These are phyloP conservation scores for Pristionchus japonicus DNA, from an alignment of 2,888 invertebrate genomes.

Conservation along the genomic window DNA sequence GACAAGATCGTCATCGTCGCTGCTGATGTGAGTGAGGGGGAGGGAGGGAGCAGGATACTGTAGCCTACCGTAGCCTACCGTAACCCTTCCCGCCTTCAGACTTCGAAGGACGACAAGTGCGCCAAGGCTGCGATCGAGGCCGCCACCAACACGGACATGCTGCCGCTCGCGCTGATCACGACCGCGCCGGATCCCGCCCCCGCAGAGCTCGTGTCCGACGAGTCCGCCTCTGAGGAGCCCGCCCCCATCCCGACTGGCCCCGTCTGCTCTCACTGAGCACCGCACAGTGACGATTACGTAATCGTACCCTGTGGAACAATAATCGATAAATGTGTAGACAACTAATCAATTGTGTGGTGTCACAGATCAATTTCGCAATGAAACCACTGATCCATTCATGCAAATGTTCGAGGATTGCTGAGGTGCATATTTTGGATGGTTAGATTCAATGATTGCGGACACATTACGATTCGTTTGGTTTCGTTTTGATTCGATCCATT, in stretches of 20 bases:
- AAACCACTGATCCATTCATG: no score
- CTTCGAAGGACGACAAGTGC: neutral
- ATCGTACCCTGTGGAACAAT: neutral
- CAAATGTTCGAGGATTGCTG: no score
- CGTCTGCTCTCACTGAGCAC: neutral
- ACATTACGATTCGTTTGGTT: no score
- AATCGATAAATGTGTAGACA: conserved; percentile 34
- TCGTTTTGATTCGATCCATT: no score
- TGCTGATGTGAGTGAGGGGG: conserved; percentile 16
- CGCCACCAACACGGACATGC: conserved; percentile 6
- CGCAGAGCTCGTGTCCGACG: neutral
- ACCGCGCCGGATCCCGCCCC: neutral
- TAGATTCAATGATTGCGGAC: no score
- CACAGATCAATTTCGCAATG: no score
- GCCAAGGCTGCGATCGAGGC: neutral
- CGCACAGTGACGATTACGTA: neutral
- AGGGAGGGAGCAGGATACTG: neutral
- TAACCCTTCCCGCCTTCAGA: neutral
- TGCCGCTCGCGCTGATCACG: neutral
- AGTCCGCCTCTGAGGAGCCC: neutral
- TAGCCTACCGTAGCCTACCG: neutral
- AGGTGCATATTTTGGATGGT: no score
- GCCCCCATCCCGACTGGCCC: neutral
- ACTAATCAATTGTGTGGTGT: neutral
- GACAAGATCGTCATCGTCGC: conserved; percentile 44